Evolutionary conservation across 2,113 vertebrate genomes (phyloP).

Genomic region (Peromyscus polionotus): DNA sequence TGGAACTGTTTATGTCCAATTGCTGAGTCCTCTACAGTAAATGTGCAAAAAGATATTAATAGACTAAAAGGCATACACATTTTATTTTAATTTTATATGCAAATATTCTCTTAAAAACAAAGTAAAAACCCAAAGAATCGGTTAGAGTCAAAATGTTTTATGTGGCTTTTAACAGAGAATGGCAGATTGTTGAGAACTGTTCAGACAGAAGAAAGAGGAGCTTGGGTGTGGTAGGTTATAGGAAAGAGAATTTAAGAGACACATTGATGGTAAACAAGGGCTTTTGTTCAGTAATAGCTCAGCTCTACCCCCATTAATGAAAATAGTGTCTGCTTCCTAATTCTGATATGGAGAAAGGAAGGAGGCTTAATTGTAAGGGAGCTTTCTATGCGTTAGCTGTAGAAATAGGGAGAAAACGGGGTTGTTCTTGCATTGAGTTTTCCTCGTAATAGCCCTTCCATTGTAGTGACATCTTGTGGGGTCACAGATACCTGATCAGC

Average conservation of each 20-base stretch:
- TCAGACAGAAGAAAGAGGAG: background rate
- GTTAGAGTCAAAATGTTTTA: background rate
- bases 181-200: background rate
- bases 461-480: background rate
- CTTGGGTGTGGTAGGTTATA: background rate
- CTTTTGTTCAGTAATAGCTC: background rate
- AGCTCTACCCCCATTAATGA: background rate
- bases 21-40: background rate
- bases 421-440: background rate
- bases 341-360: background rate
- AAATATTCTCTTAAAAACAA: background rate
- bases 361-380: background rate
- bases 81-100: background rate
- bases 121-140: background rate
- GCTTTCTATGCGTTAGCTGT: background rate
- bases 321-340: background rate
- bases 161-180: background rate
- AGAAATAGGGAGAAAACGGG: background rate
- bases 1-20: background rate
- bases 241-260: background rate
- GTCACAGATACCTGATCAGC: background rate
- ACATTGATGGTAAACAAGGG: background rate
- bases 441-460: constrained; percentile 4
- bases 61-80: background rate
- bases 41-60: background rate